These are phyloP conservation scores for Gambusia affinis DNA, from an alignment of 2,113 vertebrate genomes.

Conservation along the genomic window DNA sequence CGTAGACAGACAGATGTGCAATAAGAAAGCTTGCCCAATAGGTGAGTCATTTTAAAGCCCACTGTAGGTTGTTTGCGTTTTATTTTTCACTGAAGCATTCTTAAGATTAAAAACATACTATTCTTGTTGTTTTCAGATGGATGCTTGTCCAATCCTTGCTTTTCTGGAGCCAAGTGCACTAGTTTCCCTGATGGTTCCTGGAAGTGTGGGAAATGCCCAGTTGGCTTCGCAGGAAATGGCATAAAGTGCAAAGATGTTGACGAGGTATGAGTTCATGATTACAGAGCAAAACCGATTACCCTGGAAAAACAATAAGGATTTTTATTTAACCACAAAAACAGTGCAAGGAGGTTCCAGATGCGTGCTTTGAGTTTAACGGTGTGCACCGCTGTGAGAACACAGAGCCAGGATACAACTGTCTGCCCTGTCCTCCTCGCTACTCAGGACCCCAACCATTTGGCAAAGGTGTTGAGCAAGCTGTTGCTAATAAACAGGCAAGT, in stretches of 20 bases:
- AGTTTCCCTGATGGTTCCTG: conserved; percentile 95
- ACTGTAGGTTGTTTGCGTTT: background rate
- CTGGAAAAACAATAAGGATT: background rate
- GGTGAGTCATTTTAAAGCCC: conserved; percentile 63
- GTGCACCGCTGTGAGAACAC: conserved; percentile 95
- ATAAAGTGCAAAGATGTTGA: conserved; percentile 91
- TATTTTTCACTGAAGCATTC: background rate
- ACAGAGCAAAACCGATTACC: background rate
- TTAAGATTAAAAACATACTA: conserved; percentile 7
- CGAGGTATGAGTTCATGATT: conserved; percentile 82
- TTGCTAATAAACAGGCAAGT: conserved; percentile 90
- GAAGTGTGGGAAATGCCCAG: conserved; percentile 94
- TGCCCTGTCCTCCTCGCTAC: conserved; percentile 92
- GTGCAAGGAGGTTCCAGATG: conserved; percentile 92
- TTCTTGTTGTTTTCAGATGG: conserved; percentile 83
- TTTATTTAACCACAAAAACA: conserved; percentile 56
- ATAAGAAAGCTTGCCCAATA: conserved; percentile 80
- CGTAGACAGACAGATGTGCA: conserved; percentile 87
- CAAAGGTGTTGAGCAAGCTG: conserved; percentile 87
- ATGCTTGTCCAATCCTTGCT: conserved; percentile 97
- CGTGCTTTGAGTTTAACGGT: conserved; percentile 91
- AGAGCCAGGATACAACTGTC: conserved; percentile 94
- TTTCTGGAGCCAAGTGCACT: conserved; percentile 88
- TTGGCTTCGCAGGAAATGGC: conserved; percentile 92
- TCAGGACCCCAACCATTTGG: conserved; percentile 92